Evolutionary conservation across 2,888 invertebrate species (phyloP).

Genomic region (Saturnia japonica): DNA sequence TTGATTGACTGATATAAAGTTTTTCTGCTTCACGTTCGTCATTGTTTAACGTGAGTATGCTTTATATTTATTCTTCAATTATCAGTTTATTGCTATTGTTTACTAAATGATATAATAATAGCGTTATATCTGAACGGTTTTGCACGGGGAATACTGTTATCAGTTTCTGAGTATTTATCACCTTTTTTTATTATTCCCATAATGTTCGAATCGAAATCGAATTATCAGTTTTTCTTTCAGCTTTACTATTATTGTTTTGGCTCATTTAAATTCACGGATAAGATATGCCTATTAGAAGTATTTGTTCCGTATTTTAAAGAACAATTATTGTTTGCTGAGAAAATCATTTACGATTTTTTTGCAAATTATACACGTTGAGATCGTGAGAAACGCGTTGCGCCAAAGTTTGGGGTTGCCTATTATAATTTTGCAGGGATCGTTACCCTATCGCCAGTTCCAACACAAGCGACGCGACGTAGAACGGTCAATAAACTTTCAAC

Average conservation of each 20-base stretch:
- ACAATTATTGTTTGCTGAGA: not conserved
- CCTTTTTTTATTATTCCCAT: not conserved
- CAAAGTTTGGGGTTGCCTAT: slow-evolving; percentile 64
- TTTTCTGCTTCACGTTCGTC: slow-evolving; percentile 49
- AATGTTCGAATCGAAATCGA: not conserved
- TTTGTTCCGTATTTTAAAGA: slow-evolving; percentile 15
- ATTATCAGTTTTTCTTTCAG: slow-evolving; percentile 17
- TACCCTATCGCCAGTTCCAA: slow-evolving; percentile 59
- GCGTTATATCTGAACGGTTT: slow-evolving; percentile 23
- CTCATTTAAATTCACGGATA: slow-evolving; percentile 22
- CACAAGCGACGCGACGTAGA: slow-evolving; percentile 42
- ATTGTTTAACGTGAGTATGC: slow-evolving; percentile 55
- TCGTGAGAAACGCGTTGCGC: slow-evolving; percentile 45
- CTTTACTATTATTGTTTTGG: slow-evolving; percentile 16
- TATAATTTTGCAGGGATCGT: slow-evolving; percentile 79
- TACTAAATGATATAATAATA: slow-evolving; percentile 33
- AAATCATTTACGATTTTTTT: slow-evolving; percentile 29
- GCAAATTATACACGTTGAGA: slow-evolving; percentile 42
- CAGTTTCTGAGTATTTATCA: slow-evolving; percentile 28
- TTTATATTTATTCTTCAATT: slow-evolving; percentile 46
- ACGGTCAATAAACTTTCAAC: slow-evolving; percentile 57
- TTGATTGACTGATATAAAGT: slow-evolving; percentile 58
- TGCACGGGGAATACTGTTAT: slow-evolving; percentile 31
- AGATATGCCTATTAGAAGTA: slow-evolving; percentile 14
- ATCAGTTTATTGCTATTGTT: slow-evolving; percentile 43